These are phyloP conservation scores for Melopsittacus undulatus DNA, from an alignment of 2,797 vertebrate species.

Conservation along the genomic window DNA sequence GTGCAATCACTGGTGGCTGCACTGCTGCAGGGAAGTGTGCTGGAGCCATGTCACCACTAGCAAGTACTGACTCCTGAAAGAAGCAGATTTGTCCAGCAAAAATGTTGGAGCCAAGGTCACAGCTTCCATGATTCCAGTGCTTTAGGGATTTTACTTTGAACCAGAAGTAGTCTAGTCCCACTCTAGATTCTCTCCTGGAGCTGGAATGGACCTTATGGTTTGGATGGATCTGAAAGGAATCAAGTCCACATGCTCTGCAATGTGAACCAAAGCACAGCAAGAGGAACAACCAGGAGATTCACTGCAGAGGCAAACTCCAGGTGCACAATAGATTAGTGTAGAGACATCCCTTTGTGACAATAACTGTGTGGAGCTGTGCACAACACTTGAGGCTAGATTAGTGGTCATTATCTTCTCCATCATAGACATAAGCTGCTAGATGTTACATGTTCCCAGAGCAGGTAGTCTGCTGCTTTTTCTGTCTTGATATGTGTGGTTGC, in stretches of 20 bases:
- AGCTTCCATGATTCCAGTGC: accelerated
- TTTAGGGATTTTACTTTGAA: not conserved
- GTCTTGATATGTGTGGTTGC: not conserved
- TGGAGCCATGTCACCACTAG: not conserved
- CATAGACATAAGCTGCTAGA: not conserved
- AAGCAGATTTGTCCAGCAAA: not conserved
- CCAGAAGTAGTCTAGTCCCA: not conserved
- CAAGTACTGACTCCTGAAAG: not conserved
- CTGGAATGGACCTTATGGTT: not conserved
- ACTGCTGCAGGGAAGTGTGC: not conserved
- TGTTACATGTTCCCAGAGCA: not conserved
- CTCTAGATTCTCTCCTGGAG: not conserved
- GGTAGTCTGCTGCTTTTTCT: not conserved
- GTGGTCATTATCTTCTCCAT: not conserved
- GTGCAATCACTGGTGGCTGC: accelerated
- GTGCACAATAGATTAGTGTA: not conserved
- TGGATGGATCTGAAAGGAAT: not conserved
- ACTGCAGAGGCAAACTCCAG: not conserved
- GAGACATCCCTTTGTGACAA: not conserved
- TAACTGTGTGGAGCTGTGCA: not conserved
- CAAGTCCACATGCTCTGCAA: not conserved
- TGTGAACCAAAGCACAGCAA: not conserved
- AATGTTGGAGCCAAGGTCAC: not conserved
- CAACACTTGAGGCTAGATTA: not conserved
- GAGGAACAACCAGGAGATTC: not conserved